Conservation (phyloP, 1,140 invertebrate species). For the Zaprionus inermis region DNA sequence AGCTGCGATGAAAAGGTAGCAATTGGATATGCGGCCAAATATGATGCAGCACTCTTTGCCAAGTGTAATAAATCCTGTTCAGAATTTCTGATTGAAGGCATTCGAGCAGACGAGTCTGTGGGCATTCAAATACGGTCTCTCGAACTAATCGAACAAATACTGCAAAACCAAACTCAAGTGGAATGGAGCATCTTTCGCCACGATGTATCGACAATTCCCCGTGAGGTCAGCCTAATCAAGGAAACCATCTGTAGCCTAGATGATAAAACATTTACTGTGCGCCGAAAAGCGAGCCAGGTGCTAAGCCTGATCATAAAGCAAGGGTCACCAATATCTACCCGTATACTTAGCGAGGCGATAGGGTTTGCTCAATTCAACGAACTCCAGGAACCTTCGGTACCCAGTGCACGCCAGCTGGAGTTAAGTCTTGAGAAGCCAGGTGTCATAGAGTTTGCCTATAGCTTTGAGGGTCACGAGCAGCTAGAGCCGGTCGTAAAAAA, state of each 20-base stretch:
- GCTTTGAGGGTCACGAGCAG: constrained; percentile 68
- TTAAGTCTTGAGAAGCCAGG: constrained; percentile 61
- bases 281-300: constrained; percentile 74
- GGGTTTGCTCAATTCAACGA: constrained; percentile 66
- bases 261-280: constrained; percentile 71
- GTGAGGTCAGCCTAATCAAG: constrained; percentile 67
- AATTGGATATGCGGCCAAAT: constrained; percentile 80
- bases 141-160: constrained; percentile 68
- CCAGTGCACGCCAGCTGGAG: constrained; percentile 50
- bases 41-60: constrained; percentile 74
- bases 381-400: constrained; percentile 40
- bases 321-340: constrained; percentile 68
- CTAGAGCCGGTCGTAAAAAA: constrained; percentile 58
- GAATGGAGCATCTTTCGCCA: constrained; percentile 79
- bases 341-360: constrained; percentile 68
- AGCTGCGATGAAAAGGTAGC: constrained; percentile 64
- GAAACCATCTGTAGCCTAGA: constrained; percentile 67
- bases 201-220: constrained; percentile 74
- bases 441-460: constrained; percentile 52
- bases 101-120: constrained; percentile 70
- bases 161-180: constrained; percentile 73
- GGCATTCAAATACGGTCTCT: constrained; percentile 65
- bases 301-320: constrained; percentile 58
- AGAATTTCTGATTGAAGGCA: constrained; percentile 56
- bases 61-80: constrained; percentile 79